A percentile compares a stretch with the other conserved stretches of the same genome.
phyloP scores from a whole-genome alignment of 2,113 vertebrate genomes.

The Centropus bengalensis region DNA sequence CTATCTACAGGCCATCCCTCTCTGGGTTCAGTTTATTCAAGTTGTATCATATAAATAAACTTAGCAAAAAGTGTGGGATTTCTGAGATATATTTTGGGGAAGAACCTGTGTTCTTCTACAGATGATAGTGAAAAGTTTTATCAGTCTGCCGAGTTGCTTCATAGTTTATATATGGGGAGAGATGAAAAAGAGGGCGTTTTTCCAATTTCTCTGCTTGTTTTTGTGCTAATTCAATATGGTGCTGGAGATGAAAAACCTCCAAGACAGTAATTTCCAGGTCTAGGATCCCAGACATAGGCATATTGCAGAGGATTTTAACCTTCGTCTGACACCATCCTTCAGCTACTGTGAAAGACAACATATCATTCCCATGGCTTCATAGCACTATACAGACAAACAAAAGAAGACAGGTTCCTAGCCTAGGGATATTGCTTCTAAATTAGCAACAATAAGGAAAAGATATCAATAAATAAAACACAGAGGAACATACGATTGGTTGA shows the following conservation, averaged over 20 bases:
- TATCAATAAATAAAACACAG: not conserved
- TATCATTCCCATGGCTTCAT: not conserved
- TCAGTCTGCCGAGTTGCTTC: not conserved
- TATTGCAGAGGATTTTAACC: not conserved
- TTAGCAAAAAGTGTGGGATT: not conserved
- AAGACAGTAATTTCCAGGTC: not conserved
- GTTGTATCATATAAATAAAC: not conserved
- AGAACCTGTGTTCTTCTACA: not conserved
- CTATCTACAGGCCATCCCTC: not conserved
- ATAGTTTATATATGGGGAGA: not conserved
- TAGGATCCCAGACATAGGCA: not conserved
- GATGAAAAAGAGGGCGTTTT: not conserved
- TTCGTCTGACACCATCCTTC: not conserved
- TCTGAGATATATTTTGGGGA: not conserved
- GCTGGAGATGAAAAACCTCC: not conserved
- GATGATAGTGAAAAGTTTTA: not conserved
- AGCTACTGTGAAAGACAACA: not conserved
- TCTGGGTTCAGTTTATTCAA: not conserved
- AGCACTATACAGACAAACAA: not conserved
- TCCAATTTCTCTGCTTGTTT: not conserved
- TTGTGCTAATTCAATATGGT: not conserved
- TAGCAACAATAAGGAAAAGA: not conserved
- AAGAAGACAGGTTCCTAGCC: not conserved
- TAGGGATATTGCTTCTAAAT: not conserved
- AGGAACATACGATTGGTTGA: not conserved